A percentile compares a stretch with the other conserved stretches of the same genome.
Evolutionary conservation across 2,113 vertebrate species (phyloP).

Genomic region (Crotalus tigris): DNA sequence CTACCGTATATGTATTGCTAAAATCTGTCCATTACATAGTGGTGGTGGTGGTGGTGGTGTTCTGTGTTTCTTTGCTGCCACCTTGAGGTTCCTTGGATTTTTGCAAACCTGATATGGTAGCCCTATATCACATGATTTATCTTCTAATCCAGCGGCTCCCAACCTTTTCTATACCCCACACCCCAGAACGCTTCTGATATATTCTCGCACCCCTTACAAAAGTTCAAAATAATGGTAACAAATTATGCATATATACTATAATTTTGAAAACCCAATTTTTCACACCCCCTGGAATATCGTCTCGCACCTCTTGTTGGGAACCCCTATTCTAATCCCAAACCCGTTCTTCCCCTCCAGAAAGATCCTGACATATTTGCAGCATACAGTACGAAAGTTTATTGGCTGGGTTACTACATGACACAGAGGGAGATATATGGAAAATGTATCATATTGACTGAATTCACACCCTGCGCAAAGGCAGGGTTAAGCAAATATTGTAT

Average conservation of each 20-base stretch:
- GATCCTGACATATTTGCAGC: not conserved
- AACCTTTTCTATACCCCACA: too few relatives aligned
- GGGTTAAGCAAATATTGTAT: not conserved
- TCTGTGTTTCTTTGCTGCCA: not conserved
- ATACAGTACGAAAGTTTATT: not conserved
- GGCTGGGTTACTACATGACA: not conserved
- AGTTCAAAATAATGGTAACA: too few relatives aligned
- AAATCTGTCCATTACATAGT: not conserved
- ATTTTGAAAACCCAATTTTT: too few relatives aligned
- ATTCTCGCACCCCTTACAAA: too few relatives aligned
- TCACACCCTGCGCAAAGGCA: not conserved
- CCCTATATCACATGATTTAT: not conserved
- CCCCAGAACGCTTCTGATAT: too few relatives aligned
- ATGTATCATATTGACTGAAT: not conserved
- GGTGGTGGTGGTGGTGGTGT: not conserved
- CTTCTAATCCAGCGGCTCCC: conserved; percentile 12
- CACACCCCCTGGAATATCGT: too few relatives aligned
- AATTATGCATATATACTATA: too few relatives aligned
- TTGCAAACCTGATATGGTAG: not conserved
- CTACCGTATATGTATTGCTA: not conserved
- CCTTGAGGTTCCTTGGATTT: not conserved
- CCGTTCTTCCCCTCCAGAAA: not conserved
- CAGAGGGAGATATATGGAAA: not conserved
- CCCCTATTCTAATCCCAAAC: not conserved
- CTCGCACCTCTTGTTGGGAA: too few relatives aligned